Conservation (phyloP, 2,797 vertebrate species). For the Sebastiscus tertius region DNA sequence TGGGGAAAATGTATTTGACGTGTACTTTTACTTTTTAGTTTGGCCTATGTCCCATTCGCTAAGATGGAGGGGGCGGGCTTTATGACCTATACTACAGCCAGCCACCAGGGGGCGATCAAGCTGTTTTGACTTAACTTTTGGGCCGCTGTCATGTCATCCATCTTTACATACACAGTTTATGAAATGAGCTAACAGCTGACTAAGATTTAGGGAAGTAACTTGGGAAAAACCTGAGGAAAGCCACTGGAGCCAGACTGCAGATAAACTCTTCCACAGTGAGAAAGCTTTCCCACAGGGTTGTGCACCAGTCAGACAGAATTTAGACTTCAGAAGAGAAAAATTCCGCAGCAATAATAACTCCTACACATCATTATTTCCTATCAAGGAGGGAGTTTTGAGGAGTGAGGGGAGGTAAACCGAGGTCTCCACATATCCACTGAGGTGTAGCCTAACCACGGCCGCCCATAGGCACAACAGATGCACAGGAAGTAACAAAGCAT, state of each 20-base stretch:
- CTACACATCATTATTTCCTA: conserved; percentile 28
- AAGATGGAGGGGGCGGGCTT: no score
- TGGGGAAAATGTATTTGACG: no score
- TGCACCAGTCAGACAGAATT: conserved; percentile 10
- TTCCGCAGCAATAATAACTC: conserved; percentile 12
- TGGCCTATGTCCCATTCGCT: no score
- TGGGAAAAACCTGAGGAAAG: neutral
- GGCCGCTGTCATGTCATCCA: no score
- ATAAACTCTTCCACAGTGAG: conserved; percentile 13
- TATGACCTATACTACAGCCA: no score
- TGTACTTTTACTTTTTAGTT: no score
- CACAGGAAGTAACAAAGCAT: conserved; percentile 39
- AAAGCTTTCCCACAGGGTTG: conserved; percentile 10
- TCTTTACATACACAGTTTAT: no score
- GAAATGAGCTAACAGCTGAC: conserved; percentile 12
- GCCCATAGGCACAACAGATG: conserved; percentile 28
- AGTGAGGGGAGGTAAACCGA: conserved; percentile 21
- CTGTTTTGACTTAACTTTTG: no score
- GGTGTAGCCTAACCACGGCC: conserved; percentile 3
- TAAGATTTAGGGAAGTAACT: conserved; percentile 14
- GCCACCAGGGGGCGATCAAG: no score
- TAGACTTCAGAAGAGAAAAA: neutral
- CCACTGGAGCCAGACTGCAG: neutral
- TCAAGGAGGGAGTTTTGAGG: conserved; percentile 12
- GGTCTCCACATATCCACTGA: conserved; percentile 25